These are phyloP conservation scores for Danaus chrysippus DNA, from an alignment of 2,888 invertebrate species.

Conservation along the genomic window DNA sequence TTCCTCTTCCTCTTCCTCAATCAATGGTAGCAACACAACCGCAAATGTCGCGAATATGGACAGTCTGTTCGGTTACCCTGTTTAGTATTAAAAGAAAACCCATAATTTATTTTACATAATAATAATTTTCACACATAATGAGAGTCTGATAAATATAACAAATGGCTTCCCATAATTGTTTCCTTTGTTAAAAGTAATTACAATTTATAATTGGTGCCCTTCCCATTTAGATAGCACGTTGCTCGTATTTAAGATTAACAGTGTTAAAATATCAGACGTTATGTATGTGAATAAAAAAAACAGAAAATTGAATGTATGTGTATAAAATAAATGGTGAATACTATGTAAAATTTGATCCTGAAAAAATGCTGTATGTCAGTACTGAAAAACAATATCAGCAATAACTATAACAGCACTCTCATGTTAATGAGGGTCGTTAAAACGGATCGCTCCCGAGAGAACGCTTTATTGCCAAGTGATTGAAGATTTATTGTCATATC, in stretches of 20 bases:
- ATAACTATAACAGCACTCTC: slow-evolving; percentile 27
- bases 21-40: too few relatives aligned
- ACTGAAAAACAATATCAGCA: slow-evolving; percentile 16
- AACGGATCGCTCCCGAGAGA: slow-evolving; percentile 30
- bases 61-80: too few relatives aligned
- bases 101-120: too few relatives aligned
- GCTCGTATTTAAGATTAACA: slow-evolving; percentile 23
- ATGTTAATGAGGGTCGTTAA: slow-evolving; percentile 34
- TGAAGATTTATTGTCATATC: slow-evolving; percentile 25
- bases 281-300: too few relatives aligned
- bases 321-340: too few relatives aligned
- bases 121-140: background rate
- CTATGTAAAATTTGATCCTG: too few relatives aligned
- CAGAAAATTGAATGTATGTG: too few relatives aligned
- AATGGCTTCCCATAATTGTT: slow-evolving; percentile 40
- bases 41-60: too few relatives aligned
- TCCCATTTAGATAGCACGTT: slow-evolving; percentile 30
- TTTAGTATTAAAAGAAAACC: too few relatives aligned
- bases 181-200: slow-evolving; percentile 54
- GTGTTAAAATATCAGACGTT: too few relatives aligned
- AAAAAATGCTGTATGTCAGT: slow-evolving; percentile 6
- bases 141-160: slow-evolving; percentile 15
- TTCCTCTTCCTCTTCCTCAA: too few relatives aligned
- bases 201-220: slow-evolving; percentile 53
- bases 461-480: slow-evolving; percentile 26